phyloP scores from a whole-genome alignment of 2,888 invertebrate genomes.

The Strigamia transsilvanica region DNA sequence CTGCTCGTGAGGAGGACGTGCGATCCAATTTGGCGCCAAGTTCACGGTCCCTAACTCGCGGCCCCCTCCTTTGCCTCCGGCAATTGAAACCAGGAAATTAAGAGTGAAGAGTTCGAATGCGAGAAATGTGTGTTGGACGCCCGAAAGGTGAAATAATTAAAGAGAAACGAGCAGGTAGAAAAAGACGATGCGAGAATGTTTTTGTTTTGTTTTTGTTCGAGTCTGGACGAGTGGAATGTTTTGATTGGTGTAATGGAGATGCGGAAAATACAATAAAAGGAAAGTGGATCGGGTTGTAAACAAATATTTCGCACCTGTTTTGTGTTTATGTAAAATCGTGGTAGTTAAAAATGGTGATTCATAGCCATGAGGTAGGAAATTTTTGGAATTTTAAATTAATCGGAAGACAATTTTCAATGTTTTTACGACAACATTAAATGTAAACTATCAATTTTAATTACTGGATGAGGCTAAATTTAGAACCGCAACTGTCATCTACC shows the following conservation, averaged over 20 bases:
- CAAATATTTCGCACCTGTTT: background rate
- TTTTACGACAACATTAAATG: too few relatives aligned
- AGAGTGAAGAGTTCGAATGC: background rate
- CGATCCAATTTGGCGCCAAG: slow-evolving; percentile 37
- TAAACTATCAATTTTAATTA: too few relatives aligned
- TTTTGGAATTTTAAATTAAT: too few relatives aligned
- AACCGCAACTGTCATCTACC: too few relatives aligned
- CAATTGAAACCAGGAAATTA: slow-evolving; percentile 35
- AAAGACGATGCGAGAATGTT: background rate
- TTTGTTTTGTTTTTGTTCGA: background rate
- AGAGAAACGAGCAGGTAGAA: background rate
- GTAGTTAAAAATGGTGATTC: too few relatives aligned
- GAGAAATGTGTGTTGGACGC: background rate
- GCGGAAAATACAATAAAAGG: too few relatives aligned
- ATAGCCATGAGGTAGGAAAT: too few relatives aligned
- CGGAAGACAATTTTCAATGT: too few relatives aligned
- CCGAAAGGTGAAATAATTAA: background rate
- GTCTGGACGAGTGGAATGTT: too few relatives aligned
- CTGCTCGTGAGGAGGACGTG: background rate
- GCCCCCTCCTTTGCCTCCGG: slow-evolving; percentile 9
- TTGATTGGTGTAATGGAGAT: too few relatives aligned
- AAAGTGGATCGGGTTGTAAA: background rate
- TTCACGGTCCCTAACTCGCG: slow-evolving; percentile 10
- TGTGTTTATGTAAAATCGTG: background rate
- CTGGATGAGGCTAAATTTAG: too few relatives aligned